These are phyloP conservation scores for Nyctibius grandis DNA, from an alignment of 2,797 vertebrate genomes.

Conservation along the genomic window DNA sequence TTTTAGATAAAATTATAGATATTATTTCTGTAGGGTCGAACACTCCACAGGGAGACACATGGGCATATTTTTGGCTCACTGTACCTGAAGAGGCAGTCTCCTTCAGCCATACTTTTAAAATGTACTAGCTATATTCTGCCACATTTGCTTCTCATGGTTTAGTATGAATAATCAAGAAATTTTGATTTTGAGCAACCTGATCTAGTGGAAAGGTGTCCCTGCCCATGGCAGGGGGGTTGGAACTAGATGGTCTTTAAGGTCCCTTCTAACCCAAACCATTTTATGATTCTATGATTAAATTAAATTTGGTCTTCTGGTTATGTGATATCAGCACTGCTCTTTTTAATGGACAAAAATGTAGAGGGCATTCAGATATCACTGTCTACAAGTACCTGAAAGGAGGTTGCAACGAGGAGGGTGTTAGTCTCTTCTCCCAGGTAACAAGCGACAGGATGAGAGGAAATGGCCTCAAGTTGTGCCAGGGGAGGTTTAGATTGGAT, in stretches of 20 bases:
- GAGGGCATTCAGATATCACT: background rate
- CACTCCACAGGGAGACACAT: background rate
- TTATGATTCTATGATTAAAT: too few relatives aligned
- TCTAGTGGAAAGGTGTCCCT: too few relatives aligned
- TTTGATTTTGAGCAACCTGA: too few relatives aligned
- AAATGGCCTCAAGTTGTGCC: too few relatives aligned
- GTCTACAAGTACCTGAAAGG: too few relatives aligned
- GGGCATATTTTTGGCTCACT: background rate
- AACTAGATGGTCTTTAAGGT: too few relatives aligned
- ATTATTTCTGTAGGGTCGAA: background rate
- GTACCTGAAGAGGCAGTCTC: background rate
- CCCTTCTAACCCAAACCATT: too few relatives aligned
- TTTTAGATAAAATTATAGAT: background rate
- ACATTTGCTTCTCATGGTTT: background rate
- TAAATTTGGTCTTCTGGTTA: background rate
- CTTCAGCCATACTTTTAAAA: background rate
- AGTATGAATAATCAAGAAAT: background rate
- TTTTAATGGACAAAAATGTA: background rate
- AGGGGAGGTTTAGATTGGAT: too few relatives aligned
- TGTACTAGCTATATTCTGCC: background rate
- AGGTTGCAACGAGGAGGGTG: too few relatives aligned
- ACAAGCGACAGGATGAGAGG: too few relatives aligned
- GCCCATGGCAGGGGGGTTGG: too few relatives aligned
- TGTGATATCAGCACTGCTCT: background rate
- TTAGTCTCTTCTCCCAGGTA: too few relatives aligned